phyloP scores from a whole-genome alignment of 2,113 vertebrate species.

The Scortum barcoo region DNA sequence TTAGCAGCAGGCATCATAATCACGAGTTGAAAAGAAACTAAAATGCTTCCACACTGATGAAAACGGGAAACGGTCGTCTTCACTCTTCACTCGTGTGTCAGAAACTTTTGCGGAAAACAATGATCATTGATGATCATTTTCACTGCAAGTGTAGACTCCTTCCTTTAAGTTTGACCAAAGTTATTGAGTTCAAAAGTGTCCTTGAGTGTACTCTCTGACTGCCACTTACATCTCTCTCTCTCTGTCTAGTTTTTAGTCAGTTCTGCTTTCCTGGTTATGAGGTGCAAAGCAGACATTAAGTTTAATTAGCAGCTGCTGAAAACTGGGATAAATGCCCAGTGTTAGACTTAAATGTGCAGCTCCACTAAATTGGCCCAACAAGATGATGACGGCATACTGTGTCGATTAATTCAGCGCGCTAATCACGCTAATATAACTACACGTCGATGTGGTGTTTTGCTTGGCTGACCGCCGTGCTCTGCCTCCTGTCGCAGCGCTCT shows the following conservation, averaged over 20 bases:
- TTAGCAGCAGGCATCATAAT: neutral
- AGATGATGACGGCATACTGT: conserved; percentile 18
- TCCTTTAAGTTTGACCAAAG: neutral
- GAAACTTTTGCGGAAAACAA: neutral
- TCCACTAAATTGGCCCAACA: conserved; percentile 27
- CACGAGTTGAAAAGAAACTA: neutral
- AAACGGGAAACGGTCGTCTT: neutral
- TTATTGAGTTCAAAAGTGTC: neutral
- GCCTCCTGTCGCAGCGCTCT: conserved; percentile 86
- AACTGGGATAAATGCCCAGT: conserved; percentile 23
- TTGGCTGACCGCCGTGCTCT: conserved; percentile 4
- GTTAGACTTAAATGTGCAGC: conserved; percentile 4
- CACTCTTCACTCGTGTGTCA: neutral
- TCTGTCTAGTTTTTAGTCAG: neutral
- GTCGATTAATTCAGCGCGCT: neutral
- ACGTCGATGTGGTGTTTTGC: neutral
- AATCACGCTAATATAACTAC: conserved; percentile 13
- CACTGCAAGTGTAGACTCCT: neutral
- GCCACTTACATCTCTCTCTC: neutral
- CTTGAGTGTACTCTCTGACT: neutral
- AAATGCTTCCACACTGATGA: neutral
- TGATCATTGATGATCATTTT: neutral
- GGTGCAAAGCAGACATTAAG: conserved; percentile 16
- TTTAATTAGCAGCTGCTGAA: conserved; percentile 13
- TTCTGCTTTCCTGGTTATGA: conserved; percentile 10